Evolutionary conservation across 1,140 invertebrate species (phyloP), one percentile per base, ranked within the genome.

Genomic region (Drosophila suzukii): DNA sequence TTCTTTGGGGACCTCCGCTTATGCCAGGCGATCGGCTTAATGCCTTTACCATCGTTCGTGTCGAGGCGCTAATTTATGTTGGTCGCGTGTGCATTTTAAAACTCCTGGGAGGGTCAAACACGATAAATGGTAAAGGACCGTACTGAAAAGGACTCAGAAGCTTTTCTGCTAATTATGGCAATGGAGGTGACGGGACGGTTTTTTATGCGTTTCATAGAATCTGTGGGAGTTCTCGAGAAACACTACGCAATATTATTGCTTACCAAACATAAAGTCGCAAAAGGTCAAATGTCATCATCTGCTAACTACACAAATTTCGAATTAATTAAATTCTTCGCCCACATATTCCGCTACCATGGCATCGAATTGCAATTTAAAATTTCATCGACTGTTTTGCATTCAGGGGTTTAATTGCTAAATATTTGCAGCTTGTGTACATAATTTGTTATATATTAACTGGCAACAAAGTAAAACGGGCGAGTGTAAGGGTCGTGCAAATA

Each of bases 21-120:
- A 58, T 65, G 46, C 63, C 51, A 49, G 56, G 67, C 67, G 61
- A 74, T 81, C 80, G 57, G 51, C 66, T 79, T 56, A 82, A 78
- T 82, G 39, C 47, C 63, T 71, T 63, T 56, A 36, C 49, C 15
- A 34, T 51, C 60, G 60, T 55, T 61, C 36, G 46, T 49, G 44
- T 63, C 38, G 15, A 15, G 58, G 60, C 27, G 54, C 57, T 80
- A 78, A 83, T 75, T 75, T 75, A 80, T 83, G 62, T 83, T 55
- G 56, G 57, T 72, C 65, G 76, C 80, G 71, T 80, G 56, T 84
- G 34, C 65, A 43, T 36, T 50, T 51, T 15, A 38, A 32, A n/a
- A n/a, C 53, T 44, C 51, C 13, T 36, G 67, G 65, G 67, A 49
- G 30, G 17, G 5, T 12, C 10, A n/a, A 70, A 20, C 17, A 36